Evolutionary conservation across 1,140 invertebrate species (phyloP).

Genomic region (Druon quercuslanigerum): DNA sequence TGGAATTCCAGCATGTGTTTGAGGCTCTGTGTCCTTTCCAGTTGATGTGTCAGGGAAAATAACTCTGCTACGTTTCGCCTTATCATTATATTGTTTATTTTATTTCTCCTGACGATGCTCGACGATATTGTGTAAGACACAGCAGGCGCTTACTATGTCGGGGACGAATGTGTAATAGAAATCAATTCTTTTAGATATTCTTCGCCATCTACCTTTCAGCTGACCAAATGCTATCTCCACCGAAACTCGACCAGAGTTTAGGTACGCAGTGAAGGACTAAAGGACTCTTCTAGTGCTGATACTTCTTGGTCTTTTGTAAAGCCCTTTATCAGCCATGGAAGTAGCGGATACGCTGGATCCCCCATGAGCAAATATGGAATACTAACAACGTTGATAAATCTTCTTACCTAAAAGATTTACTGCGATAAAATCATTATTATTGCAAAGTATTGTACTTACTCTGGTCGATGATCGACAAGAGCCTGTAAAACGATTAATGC

Average conservation of each 20-base stretch:
- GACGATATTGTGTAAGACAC: neutral
- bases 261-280: slow-evolving; percentile 17
- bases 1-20: neutral
- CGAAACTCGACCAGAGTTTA: neutral
- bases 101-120: neutral
- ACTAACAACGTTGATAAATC: neutral
- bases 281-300: slow-evolving; percentile 19
- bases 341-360: neutral
- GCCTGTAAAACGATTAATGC: neutral
- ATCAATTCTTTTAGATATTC: too few species aligned
- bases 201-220: slow-evolving; percentile 28
- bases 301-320: neutral
- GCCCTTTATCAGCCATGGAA: neutral
- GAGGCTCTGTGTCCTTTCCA: neutral
- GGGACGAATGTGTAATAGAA: too few species aligned
- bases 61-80: neutral
- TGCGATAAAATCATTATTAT: neutral
- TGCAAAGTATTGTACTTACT: neutral
- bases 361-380: neutral
- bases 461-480: too few species aligned
- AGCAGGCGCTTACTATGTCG: too few species aligned
- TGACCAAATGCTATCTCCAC: slow-evolving; percentile 34
- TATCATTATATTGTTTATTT: neutral
- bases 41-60: neutral
- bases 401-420: neutral